Percentiles rank a stretch among this genome's conserved stretches.
Conservation (phyloP, 2,113 vertebrate species). For the Abramis brama region DNA sequence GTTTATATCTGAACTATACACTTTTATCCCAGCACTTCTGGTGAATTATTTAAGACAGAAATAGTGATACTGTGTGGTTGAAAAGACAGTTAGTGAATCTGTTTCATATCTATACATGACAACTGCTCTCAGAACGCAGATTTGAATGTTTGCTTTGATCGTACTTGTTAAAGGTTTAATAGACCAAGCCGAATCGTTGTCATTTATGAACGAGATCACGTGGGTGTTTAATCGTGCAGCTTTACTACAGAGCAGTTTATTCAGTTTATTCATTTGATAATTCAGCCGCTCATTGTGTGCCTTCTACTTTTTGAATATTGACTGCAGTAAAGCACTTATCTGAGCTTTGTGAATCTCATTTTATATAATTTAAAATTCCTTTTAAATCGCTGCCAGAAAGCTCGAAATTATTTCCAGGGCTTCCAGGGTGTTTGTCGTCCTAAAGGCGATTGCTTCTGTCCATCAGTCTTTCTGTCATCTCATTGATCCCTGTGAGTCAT, state of each 20-base stretch:
- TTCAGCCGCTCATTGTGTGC: background rate
- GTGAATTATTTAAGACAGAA: too few species aligned
- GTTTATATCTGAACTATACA: too few species aligned
- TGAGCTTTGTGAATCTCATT: background rate
- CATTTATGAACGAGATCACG: too few species aligned
- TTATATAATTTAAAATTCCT: background rate
- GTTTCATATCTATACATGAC: too few species aligned
- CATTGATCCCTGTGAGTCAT: constrained; percentile 73
- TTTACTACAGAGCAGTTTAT: background rate
- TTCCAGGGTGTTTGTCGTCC: constrained; percentile 41
- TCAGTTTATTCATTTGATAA: background rate
- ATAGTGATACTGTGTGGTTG: too few species aligned
- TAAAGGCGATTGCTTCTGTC: constrained; percentile 48
- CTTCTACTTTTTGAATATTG: background rate
- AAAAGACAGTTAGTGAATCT: too few species aligned
- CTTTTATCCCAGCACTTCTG: too few species aligned
- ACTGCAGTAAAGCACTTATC: background rate
- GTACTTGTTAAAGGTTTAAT: too few species aligned
- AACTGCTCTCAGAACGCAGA: too few species aligned
- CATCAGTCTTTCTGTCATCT: constrained; percentile 74
- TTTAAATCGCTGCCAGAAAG: background rate
- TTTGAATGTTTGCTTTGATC: too few species aligned
- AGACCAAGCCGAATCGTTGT: too few species aligned
- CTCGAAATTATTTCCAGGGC: background rate
- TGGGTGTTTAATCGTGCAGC: too few species aligned